Evolutionary conservation across 2,888 invertebrate species (phyloP), one percentile per base, ranked within the genome.

Genomic region (Aricia artaxerxes): DNA sequence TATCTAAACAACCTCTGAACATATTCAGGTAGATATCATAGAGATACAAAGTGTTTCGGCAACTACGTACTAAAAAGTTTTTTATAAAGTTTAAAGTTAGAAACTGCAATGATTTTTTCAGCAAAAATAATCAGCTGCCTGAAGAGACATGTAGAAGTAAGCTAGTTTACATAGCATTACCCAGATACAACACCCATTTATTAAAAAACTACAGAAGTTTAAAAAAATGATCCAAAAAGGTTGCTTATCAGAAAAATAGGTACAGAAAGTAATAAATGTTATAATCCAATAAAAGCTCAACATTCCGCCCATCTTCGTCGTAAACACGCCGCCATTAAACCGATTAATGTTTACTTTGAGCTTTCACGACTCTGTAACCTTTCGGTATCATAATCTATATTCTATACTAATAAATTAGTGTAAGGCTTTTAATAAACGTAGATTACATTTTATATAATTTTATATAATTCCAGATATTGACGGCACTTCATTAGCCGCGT

Each of bases 281-380:
- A 69, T 69, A 69, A 69, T 69, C 35, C 69, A 69, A 69, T 69
- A 69, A 69, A 64, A 38, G 13, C 69, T 16, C 4, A 69, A 69
- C 13, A 69, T 69, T 69, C 35, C 69, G 35, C 2, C 69, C 35
- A 69, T 35, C 35, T 69, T 69, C 69, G 69, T 69, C 69, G 35
- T 38, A 69, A 69, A 35, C 69, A 69, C 38, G 69, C 69, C 16
- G 35, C 69, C 44, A 73, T 73, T 73, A 73, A 73, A 73, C 40
- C 7, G 40, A 73, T 44, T 73, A 73, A 73, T 73, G 44, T 73
- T 73, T 73, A 73, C 73, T 44, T 73, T 44, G 44, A 73, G 69
- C 69, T 69, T 69, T 69, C 69, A 69, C 35, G 69, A 69, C 69
- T 69, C 13, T 9, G 13, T 69, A 69, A 69, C 35, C 35, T 69